These are phyloP conservation scores for Todiramphus chloris DNA, from an alignment of 2,113 vertebrate genomes.

Conservation along the genomic window DNA sequence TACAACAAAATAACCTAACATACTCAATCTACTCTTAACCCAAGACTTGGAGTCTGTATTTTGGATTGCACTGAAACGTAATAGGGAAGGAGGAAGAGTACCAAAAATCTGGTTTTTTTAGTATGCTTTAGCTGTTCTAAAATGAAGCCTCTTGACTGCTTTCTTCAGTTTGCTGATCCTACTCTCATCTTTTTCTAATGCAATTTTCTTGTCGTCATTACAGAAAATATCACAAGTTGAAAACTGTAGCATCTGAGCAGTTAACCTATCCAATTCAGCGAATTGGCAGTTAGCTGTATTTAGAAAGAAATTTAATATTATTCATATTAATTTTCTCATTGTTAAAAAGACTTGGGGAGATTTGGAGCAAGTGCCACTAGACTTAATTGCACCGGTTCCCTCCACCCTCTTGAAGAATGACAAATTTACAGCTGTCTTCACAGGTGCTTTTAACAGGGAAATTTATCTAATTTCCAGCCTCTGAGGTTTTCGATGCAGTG, in stretches of 20 bases:
- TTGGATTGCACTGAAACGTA: neutral
- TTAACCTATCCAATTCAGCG: neutral
- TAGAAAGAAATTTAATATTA: neutral
- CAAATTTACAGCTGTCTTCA: neutral
- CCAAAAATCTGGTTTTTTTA: neutral
- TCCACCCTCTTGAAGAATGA: neutral
- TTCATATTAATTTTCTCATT: neutral
- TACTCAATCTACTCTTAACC: neutral
- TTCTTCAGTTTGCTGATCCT: neutral
- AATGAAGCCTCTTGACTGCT: neutral
- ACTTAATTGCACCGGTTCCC: accelerated
- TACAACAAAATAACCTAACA: neutral
- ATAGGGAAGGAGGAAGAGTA: neutral
- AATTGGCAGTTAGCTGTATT: neutral
- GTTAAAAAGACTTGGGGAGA: neutral
- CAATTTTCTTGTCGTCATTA: neutral
- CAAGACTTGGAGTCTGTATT: neutral
- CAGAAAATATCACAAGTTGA: neutral
- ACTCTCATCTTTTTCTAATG: neutral
- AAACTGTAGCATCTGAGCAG: neutral
- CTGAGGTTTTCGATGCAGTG: neutral
- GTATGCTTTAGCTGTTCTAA: neutral
- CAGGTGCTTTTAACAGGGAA: neutral
- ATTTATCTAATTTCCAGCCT: neutral
- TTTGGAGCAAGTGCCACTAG: neutral